Conservation (phyloP, 2,888 invertebrate genomes). For the Noctuana brunneofusca region DNA sequence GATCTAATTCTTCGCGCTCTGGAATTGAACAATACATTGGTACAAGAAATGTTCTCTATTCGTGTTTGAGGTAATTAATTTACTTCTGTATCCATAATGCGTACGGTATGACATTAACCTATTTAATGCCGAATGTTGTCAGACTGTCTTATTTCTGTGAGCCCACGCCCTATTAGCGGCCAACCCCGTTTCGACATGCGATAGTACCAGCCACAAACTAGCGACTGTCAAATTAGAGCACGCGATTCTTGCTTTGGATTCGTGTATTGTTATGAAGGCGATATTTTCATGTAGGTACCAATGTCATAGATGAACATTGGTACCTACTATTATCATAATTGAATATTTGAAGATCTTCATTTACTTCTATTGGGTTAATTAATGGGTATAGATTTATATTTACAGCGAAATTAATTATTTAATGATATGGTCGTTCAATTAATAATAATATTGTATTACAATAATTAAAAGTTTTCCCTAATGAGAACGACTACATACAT, state of each 20-base stretch:
- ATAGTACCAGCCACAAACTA: slow-evolving; percentile 29
- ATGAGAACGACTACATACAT: too few species aligned
- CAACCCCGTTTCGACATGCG: slow-evolving; percentile 65
- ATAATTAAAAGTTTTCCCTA: too few species aligned
- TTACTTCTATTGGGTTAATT: too few species aligned
- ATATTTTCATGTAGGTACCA: slow-evolving; percentile 9
- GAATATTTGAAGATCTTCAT: neutral
- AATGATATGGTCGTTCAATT: too few species aligned
- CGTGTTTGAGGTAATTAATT: slow-evolving; percentile 17
- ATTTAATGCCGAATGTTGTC: slow-evolving; percentile 49
- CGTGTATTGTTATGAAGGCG: slow-evolving; percentile 13
- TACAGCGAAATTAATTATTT: neutral
- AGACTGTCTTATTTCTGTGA: slow-evolving; percentile 47
- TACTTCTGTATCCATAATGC: slow-evolving; percentile 22
- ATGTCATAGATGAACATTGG: slow-evolving; percentile 9
- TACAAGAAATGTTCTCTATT: slow-evolving; percentile 11
- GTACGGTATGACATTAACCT: slow-evolving; percentile 56
- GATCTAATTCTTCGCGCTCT: slow-evolving; percentile 14
- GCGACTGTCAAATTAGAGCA: slow-evolving; percentile 25
- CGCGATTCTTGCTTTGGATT: slow-evolving; percentile 16
- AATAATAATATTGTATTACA: too few species aligned
- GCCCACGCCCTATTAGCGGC: slow-evolving; percentile 57
- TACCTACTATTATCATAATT: too few species aligned
- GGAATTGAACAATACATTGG: slow-evolving; percentile 16
- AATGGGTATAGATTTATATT: too few species aligned